phyloP scores from a whole-genome alignment of 2,888 invertebrate genomes.

The Macroteleia sp. region DNA sequence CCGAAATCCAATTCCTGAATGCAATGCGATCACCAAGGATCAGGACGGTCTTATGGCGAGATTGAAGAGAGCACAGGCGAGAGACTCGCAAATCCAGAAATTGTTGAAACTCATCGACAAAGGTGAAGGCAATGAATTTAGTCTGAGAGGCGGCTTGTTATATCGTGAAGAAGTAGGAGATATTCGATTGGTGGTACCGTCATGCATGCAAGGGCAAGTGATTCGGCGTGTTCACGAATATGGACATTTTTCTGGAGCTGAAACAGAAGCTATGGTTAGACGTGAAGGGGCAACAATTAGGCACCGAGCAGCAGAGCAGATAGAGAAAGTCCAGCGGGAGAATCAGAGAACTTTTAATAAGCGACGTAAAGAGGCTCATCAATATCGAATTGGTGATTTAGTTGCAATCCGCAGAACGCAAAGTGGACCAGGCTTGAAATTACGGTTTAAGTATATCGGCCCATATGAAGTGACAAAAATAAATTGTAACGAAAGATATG shows the following conservation, averaged over 20 bases:
- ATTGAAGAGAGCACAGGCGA: not conserved
- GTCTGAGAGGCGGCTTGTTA: not conserved
- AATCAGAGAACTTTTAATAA: too few relatives aligned
- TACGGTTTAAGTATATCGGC: not conserved
- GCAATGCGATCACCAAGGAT: not conserved
- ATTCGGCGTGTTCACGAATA: not conserved
- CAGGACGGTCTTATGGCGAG: not conserved
- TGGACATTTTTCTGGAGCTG: not conserved
- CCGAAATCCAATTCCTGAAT: not conserved
- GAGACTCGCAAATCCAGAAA: not conserved
- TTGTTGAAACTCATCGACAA: not conserved
- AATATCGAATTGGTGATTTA: not conserved
- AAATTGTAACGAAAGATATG: not conserved
- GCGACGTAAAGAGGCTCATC: too few relatives aligned
- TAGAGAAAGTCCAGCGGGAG: too few relatives aligned
- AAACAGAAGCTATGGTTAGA: not conserved
- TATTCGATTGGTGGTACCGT: not conserved
- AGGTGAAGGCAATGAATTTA: not conserved
- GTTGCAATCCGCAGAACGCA: not conserved
- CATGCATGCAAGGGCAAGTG: not conserved
- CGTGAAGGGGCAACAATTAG: not conserved
- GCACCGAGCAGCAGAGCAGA: not conserved
- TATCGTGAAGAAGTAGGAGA: not conserved
- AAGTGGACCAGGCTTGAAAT: not conserved
- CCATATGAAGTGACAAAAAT: constrained; percentile 1